Evolutionary conservation across 2,888 invertebrate species (phyloP), one percentile per base, ranked within the genome.

Genomic region (Pterostichus madidus): DNA sequence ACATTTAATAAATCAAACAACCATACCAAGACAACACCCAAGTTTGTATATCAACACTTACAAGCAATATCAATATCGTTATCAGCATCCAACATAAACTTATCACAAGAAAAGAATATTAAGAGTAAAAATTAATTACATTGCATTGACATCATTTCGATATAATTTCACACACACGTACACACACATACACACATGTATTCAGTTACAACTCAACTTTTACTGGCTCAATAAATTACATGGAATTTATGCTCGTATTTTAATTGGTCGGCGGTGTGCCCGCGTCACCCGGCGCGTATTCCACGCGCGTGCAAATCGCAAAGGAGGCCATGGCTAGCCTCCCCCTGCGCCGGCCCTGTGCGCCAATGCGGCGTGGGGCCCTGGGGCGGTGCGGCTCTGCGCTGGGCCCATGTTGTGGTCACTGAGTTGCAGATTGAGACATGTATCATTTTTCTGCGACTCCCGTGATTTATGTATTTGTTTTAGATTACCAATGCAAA

Each of bases 181-280:
- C 61, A 3, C 13, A 15, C 59, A 31, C 31, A 56, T 59, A 56
- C 76, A 53, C 35, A 77, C 32, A 53, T 39, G 32, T 31, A 35
- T 35, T 35, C 35, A 24, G 15, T 61, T 13, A 56, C 52, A 77
- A 52, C 59, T 77, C 56, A 77, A 64, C 64, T 64, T 64, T 80
- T 46, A 80, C 79, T 80, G 79, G 79, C 68, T 80, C 52, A 64
- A 80, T 80, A 80, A 80, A 80, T 80, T 80, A 80, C 46, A 13
- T 17, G 15, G 52, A 80, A 80, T 80, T 80, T 80, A 80, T 80
- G 79, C 79, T 44, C 32, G 79, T 46, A 80, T 80, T 80, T 80
- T 80, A 80, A 80, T 80, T 80, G 79, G 79, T 68, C 52, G 64
- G 46, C 15, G 39, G 39, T 44, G 35, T 2, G 13, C 13, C n/a